Conservation (phyloP, 2,797 vertebrate genomes). For the Manis crassicaudata region DNA sequence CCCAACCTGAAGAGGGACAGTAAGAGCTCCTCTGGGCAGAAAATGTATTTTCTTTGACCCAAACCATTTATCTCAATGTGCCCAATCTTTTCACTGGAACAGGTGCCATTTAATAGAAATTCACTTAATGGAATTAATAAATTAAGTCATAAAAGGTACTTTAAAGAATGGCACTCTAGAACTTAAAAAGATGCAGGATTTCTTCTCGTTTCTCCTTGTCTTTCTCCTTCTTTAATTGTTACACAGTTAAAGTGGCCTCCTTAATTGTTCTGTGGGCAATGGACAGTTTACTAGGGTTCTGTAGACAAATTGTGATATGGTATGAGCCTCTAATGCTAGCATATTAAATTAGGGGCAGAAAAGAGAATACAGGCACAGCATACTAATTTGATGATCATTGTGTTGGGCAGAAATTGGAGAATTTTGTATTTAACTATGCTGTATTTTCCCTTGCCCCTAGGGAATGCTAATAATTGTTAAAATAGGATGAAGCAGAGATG, state of each 20-base stretch:
- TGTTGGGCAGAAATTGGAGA: constrained; percentile 40
- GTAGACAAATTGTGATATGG: constrained; percentile 23
- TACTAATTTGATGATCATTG: constrained; percentile 43
- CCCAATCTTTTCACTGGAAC: constrained; percentile 33
- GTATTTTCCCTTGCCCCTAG: neutral
- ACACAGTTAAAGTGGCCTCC: neutral
- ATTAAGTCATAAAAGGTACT: neutral
- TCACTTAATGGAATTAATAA: neutral
- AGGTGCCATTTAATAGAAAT: constrained; percentile 19
- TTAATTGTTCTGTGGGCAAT: neutral
- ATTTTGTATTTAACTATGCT: constrained; percentile 36
- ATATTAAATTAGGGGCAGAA: constrained; percentile 21
- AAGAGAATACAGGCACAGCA: neutral
- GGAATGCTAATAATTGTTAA: constrained; percentile 43
- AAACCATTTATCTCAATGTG: constrained; percentile 3
- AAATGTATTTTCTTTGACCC: constrained; percentile 9
- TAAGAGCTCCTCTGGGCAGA: neutral
- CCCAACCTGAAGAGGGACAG: neutral
- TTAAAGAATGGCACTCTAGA: neutral
- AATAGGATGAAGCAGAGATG: constrained; percentile 8
- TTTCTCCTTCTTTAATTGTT: neutral
- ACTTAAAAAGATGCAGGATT: neutral
- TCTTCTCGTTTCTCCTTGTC: neutral
- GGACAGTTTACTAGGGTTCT: neutral
- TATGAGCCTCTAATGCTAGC: neutral